These are phyloP conservation scores for Myrmecobius fasciatus DNA, from an alignment of 2,113 vertebrate species.

Conservation along the genomic window DNA sequence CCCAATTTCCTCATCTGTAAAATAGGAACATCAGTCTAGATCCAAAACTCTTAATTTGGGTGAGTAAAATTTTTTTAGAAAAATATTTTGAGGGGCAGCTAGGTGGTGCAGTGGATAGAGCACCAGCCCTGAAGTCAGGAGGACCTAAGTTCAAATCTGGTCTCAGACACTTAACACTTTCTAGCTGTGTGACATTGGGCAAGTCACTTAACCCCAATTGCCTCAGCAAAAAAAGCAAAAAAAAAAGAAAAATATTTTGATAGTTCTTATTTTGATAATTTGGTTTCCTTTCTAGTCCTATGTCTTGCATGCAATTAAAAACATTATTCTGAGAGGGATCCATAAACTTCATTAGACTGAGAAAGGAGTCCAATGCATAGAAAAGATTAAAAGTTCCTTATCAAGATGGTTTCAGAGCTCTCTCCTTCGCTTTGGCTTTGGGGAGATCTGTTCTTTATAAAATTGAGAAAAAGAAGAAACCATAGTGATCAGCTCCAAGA, in stretches of 20 bases:
- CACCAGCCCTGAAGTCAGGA: too few species aligned
- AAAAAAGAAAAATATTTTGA: background rate
- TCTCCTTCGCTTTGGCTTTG: background rate
- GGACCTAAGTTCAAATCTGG: too few species aligned
- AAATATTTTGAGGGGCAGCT: background rate
- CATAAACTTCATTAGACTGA: background rate
- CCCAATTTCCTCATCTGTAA: background rate
- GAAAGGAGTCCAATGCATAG: background rate
- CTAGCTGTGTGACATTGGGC: too few species aligned
- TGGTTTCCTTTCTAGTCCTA: background rate
- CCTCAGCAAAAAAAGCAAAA: too few species aligned
- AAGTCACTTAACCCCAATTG: too few species aligned
- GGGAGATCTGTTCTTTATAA: background rate
- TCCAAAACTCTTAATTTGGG: background rate
- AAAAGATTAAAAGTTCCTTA: background rate
- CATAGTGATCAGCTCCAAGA: background rate
- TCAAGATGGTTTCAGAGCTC: background rate
- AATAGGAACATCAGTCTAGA: background rate
- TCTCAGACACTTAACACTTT: too few species aligned
- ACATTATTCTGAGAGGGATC: background rate
- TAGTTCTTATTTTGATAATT: background rate
- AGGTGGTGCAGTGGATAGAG: too few species aligned
- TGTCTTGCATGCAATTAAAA: background rate
- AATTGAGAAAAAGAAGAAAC: background rate
- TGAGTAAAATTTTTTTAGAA: too few species aligned